Conservation (phyloP, 2,113 vertebrate species). For the Colinus virginianus region DNA sequence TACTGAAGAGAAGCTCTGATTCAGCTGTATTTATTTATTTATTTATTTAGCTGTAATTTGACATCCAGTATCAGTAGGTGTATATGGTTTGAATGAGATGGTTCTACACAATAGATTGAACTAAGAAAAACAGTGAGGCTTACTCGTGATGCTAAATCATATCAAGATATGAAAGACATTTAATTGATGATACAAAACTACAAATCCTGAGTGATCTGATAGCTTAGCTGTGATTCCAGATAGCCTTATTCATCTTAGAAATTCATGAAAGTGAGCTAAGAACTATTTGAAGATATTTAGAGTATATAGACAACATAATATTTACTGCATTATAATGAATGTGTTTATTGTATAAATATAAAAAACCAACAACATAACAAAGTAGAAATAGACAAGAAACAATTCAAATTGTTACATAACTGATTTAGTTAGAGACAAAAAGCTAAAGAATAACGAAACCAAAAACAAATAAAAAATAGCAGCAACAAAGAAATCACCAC, state of each 20-base stretch:
- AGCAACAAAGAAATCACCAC: neutral
- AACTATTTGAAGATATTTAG: neutral
- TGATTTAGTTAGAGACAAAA: neutral
- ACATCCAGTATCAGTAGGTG: neutral
- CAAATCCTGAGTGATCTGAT: conserved; percentile 28
- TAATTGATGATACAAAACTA: neutral
- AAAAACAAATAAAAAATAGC: neutral
- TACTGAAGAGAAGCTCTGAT: neutral
- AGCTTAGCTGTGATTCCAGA: conserved; percentile 6
- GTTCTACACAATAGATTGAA: neutral
- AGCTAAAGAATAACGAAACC: neutral
- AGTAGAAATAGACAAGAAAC: neutral
- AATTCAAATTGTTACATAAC: neutral
- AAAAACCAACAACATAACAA: neutral
- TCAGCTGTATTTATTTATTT: neutral
- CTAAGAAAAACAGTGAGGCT: conserved; percentile 11
- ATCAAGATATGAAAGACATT: conserved; percentile 4
- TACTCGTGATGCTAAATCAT: conserved; percentile 9
- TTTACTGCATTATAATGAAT: neutral
- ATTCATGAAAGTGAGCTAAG: neutral
- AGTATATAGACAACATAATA: neutral
- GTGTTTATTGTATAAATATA: neutral
- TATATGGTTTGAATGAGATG: conserved; percentile 17
- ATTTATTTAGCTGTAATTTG: neutral
- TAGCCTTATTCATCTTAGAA: neutral